phyloP scores from a whole-genome alignment of 2,888 invertebrate genomes.

The Drosophila colorata region DNA sequence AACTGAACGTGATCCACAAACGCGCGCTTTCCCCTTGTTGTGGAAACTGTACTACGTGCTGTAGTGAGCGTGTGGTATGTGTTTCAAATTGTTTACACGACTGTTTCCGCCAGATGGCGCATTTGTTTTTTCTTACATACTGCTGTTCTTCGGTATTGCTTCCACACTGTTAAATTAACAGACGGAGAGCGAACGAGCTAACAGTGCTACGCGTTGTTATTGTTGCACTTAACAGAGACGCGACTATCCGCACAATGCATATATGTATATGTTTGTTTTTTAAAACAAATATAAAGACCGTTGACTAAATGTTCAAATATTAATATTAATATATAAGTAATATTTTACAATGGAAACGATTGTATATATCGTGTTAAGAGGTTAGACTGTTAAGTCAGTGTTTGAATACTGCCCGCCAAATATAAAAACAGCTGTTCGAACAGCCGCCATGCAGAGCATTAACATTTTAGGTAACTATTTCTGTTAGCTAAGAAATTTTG shows the following conservation, averaged over 20 bases:
- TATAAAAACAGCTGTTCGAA: constrained; percentile 37
- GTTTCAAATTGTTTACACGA: neutral
- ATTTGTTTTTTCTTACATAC: neutral
- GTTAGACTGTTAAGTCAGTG: neutral
- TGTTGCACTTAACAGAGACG: constrained; percentile 3
- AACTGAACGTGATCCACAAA: constrained; percentile 3
- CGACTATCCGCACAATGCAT: neutral
- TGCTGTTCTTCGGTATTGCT: no score
- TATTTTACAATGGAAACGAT: neutral
- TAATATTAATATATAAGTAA: neutral
- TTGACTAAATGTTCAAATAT: no score
- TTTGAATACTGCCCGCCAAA: constrained; percentile 36
- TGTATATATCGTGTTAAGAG: neutral
- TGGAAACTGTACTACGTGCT: constrained; percentile 22
- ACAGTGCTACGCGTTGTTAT: neutral
- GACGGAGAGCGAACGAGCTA: neutral
- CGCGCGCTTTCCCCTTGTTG: constrained; percentile 4
- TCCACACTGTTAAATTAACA: constrained; percentile 23
- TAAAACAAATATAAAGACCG: neutral
- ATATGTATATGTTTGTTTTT: neutral
- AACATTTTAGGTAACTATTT: constrained; percentile 32
- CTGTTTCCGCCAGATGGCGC: constrained; percentile 37
- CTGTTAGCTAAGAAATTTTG: constrained; percentile 43
- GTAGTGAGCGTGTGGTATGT: neutral
- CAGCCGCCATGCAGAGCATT: constrained; percentile 14